Evolutionary conservation across 1,140 invertebrate genomes (phyloP), one percentile per base, ranked within the genome.

Genomic region (Sarcophaga peregrina): DNA sequence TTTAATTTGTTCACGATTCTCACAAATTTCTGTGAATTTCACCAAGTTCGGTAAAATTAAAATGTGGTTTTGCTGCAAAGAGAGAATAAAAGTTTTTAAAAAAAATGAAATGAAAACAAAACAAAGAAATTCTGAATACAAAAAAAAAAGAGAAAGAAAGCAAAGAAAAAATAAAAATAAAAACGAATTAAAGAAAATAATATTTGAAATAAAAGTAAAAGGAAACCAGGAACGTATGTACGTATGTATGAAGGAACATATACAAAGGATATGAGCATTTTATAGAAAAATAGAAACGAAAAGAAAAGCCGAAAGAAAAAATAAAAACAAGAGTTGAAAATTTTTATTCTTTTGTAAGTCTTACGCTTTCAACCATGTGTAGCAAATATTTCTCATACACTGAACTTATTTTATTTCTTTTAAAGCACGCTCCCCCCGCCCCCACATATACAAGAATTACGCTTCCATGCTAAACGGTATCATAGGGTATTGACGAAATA

Each of bases 1-100:
- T 81, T 87, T 88, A 83, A 90, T 87, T 85, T 90, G 90, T 84
- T 90, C 90, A 83, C 87, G 88, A 85, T 87, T 90, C 80, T 90
- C 90, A 82, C 88, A 90, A 75, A 90, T 87, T 85, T 90, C 90
- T 58, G 86, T 86, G 72, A 90, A 90, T 83, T 90, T 90, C 20
- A 90, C 85, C 81, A 90, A 83, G 86, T 90, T 87, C 54, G 90
- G 90, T 72, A 90, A 80, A 74, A 89, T 87, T 47, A 90, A 84
- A 6, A 88, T 85, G 83, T 88, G 86, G 85, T 90, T 90, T 45
- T 85, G 83, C 89, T 90, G 84, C 68, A 84, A 62, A 72, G 13
- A n/a, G n/a, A n/a, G n/a, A n/a, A n/a, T n/a, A n/a, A 47, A 7
- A 48, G 82, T n/a, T n/a, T n/a, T n/a, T n/a, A 54, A 82, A 76